Conservation (phyloP, 2,113 vertebrate genomes). For the Daubentonia madagascariensis region DNA sequence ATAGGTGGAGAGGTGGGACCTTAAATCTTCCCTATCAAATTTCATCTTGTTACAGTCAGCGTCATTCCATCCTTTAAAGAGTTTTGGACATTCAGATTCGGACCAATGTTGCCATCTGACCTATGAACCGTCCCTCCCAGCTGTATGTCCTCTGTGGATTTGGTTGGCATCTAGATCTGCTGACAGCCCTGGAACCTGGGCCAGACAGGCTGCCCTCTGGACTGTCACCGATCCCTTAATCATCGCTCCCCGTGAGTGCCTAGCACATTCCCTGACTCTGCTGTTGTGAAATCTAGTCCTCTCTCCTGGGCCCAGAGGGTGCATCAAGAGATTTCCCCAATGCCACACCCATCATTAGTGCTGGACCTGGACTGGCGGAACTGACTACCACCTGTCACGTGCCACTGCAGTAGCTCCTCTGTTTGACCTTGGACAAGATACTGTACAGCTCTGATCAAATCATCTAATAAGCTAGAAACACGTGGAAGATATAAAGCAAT, state of each 20-base stretch:
- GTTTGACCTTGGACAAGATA: background rate
- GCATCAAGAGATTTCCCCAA: background rate
- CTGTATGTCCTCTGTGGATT: background rate
- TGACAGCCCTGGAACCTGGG: conserved; percentile 21
- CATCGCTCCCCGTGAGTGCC: background rate
- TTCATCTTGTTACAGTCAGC: background rate
- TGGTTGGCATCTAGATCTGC: conserved; percentile 1
- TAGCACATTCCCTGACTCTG: background rate
- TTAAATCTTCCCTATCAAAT: background rate
- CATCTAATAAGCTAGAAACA: background rate
- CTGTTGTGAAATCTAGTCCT: background rate
- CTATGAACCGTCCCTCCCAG: conserved; percentile 24
- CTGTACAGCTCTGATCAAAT: background rate
- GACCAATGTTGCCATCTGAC: background rate
- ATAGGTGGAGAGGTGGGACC: background rate
- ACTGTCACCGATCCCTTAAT: background rate
- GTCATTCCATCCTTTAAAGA: background rate
- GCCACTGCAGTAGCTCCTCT: background rate
- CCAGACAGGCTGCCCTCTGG: conserved; percentile 49
- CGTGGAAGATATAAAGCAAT: background rate
- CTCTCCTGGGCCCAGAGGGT: background rate
- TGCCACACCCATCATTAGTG: background rate
- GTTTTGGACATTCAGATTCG: background rate
- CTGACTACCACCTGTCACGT: background rate
- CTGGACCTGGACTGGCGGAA: background rate